Base-by-base conservation (phyloP, 2,888 invertebrate species). In the Xestia rhomboidea region DNA sequence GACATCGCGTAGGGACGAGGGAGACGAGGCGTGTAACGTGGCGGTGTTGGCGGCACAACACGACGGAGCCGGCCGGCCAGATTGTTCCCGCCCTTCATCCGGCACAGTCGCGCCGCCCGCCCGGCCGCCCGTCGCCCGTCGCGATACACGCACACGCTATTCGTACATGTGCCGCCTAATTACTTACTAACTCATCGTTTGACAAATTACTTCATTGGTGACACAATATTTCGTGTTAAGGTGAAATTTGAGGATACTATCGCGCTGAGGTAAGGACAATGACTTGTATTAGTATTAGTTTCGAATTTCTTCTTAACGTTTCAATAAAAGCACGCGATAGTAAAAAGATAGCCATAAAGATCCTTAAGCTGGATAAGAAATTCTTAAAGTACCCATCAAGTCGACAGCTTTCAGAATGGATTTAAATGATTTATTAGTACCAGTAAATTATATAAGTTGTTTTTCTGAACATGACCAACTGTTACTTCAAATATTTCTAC, bases 321-420 rank as follows among this genome's bases (percentile, higher is more conserved):
- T 85, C 88, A 91, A 92, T 93, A 91, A 91, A 91, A 89, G 85
- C 88, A 77, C 77, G 82, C 82, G 91, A 90, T 89, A 91, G 79
- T 92, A 89, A 91, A 87, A 91, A 84, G 88, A 89, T 85, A 83
- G 90, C 86, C 89, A 91, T 93, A 93, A 93, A 93, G 90, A 91
- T 91, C 90, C 89, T 82, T 76, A 76, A 83, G 83, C 78, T 83
- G 84, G 89, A 89, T 89, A 89, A 88, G 86, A 81, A 74, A 73
- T 76, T 49, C 63, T 77, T 66, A 71, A 85, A 88, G 72, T 71
- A 71, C 63, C 63, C 64, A 80, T 83, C 44, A 62, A 70, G 67
- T 49, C n/a, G 73, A 79, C 64, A 68, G 73, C 54, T 54, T 30
- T 41, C 49, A 70, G 54, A 63, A 54, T 27, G 34, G 67, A 54